These are phyloP conservation scores for Pseudoatta argentina DNA, from an alignment of 1,140 invertebrate genomes.

Conservation along the genomic window DNA sequence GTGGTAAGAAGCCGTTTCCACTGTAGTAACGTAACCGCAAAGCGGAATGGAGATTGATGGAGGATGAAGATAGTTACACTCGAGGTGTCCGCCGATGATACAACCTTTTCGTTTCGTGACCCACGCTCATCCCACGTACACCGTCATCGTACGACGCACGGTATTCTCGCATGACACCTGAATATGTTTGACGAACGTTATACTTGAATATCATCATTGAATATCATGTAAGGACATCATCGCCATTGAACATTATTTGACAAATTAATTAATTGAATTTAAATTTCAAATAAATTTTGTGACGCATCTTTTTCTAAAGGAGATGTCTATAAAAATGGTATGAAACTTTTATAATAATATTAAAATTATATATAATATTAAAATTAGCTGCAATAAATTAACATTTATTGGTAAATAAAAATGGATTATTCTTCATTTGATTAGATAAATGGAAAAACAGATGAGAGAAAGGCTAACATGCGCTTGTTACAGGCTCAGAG, in stretches of 20 bases:
- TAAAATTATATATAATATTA: neutral
- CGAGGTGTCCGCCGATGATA: constrained; percentile 76
- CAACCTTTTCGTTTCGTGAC: constrained; percentile 73
- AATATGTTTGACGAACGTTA: neutral
- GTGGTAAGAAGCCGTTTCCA: constrained; percentile 78
- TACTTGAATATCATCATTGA: neutral
- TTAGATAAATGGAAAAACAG: neutral
- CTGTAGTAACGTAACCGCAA: constrained; percentile 72
- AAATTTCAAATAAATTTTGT: no score
- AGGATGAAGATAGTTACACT: constrained; percentile 83
- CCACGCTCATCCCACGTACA: constrained; percentile 35
- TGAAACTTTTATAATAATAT: neutral
- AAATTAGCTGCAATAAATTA: neutral
- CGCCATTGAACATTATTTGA: no score
- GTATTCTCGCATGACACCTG: constrained; percentile 19
- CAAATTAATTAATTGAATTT: neutral
- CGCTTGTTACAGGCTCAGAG: neutral
- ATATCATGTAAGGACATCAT: neutral
- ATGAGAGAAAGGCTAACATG: neutral
- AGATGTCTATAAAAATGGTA: neutral
- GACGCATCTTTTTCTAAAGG: neutral
- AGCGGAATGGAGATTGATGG: constrained; percentile 72
- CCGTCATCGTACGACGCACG: constrained; percentile 21
- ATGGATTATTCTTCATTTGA: neutral
- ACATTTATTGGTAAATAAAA: neutral